Percentiles rank a stretch among this genome's conserved stretches.
These are phyloP conservation scores for Hyperoplus lanceolatus DNA, from an alignment of 2,797 vertebrate genomes.

Conservation along the genomic window DNA sequence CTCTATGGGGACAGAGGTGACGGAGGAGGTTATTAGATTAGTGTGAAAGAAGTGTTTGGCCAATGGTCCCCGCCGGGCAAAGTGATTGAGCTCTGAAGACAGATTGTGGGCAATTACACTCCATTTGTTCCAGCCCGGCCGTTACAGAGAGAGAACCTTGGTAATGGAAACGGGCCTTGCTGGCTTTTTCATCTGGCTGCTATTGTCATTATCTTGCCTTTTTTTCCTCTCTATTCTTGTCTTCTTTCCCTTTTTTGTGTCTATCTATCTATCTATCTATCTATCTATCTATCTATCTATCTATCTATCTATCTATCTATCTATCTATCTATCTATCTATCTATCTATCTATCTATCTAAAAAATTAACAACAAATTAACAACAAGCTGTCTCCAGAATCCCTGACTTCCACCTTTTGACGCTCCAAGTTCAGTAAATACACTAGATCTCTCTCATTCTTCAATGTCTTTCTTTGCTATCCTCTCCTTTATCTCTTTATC, in stretches of 20 bases:
- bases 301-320: too few relatives aligned
- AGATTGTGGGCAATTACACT: slow-evolving; percentile 81
- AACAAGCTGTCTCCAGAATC: too few relatives aligned
- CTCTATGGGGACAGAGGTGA: slow-evolving; percentile 54
- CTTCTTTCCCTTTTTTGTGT: slow-evolving; percentile 4
- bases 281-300: too few relatives aligned
- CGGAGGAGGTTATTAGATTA: slow-evolving; percentile 75
- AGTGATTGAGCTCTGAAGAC: slow-evolving; percentile 82
- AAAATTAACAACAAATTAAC: too few relatives aligned
- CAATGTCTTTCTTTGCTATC: slow-evolving; percentile 17
- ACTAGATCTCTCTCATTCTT: slow-evolving; percentile 24
- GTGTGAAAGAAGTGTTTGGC: slow-evolving; percentile 70
- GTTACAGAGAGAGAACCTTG: slow-evolving; percentile 27
- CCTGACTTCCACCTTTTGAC: slow-evolving; percentile 21
- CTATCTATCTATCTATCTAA: too few relatives aligned
- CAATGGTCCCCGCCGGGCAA: slow-evolving; percentile 64
- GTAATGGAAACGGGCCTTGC: slow-evolving; percentile 66
- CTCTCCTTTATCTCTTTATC: slow-evolving; percentile 17
- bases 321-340: too few relatives aligned
- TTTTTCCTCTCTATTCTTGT: slow-evolving; percentile 26
- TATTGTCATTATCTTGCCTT: slow-evolving; percentile 54
- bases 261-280: slow-evolving; percentile 37
- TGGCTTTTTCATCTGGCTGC: slow-evolving; percentile 39
- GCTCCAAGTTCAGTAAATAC: slow-evolving; percentile 40
- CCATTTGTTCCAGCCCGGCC: slow-evolving; percentile 77